Evolutionary conservation across 2,113 vertebrate genomes (phyloP), one percentile per base, ranked within the genome.

Genomic region (Myiozetetes cayanensis): DNA sequence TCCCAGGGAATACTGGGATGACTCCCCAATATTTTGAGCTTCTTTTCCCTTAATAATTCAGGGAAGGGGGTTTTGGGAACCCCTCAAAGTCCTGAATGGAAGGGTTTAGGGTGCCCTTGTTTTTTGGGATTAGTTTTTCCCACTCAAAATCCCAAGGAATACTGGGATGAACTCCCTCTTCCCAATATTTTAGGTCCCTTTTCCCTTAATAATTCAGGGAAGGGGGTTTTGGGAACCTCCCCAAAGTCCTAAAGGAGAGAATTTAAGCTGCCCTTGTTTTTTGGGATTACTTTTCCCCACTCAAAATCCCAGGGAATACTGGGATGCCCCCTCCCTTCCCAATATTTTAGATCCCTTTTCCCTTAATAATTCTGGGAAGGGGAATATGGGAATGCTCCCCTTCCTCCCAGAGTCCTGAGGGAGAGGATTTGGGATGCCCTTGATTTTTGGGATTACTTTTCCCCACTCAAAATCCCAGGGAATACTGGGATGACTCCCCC

Each of bases 321-420:
- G 28, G 9, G 10, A 5, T 52, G 12, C 28, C 0, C 2, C 1
- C n/a, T n/a, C 8, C 5, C 27, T 73, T 74, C 22, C 24, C 9
- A 5, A 24, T 14, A 2, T 37, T 63, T 79, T 52, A 0, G 0
- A 4, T 52, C 8, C 6, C 3, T 52, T 66, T 81, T 66, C 6
- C 5, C 3, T 37, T 24, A 11, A 2, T 28, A 52, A 6, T 23
- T 66, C 12, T 44, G 44, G 6, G 41, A 41, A 41, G 27, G 4
- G 16, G 16, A 37, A n/a, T 25, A 1, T 30, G 31, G 14, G 11
- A 56, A 6, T n/a, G n/a, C n/a, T n/a, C n/a, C n/a, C n/a, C n/a
- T n/a, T n/a, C 39, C 24, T 41, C 25, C 5, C 4, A 43, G 4
- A 56, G 10, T 80, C 33, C 14, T 50, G 43, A 81, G 25, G 7